Percentiles rank a stretch among this genome's conserved stretches.
Evolutionary conservation across 2,888 invertebrate genomes (phyloP).

Genomic region (Gasteruption jaculator): DNA sequence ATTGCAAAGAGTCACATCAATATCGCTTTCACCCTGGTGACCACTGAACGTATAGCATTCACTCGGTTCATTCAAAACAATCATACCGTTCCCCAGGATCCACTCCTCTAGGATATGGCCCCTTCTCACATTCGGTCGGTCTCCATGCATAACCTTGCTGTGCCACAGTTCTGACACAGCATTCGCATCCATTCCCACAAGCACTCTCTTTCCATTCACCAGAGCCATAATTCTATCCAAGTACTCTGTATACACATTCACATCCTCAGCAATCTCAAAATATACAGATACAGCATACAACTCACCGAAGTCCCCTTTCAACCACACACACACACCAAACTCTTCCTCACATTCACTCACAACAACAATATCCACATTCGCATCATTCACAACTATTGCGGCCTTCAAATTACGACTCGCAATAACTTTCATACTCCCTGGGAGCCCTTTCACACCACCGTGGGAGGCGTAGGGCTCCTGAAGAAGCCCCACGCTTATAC

Average conservation of each 20-base stretch:
- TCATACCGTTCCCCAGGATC: conserved; percentile 4
- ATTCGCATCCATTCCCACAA: conserved; percentile 25
- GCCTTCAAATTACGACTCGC: conserved; percentile 12
- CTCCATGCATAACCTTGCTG: no score
- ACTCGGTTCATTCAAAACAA: conserved; percentile 14
- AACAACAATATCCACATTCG: not conserved
- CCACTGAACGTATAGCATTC: conserved; percentile 17
- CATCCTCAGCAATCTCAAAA: no score
- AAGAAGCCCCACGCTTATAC: conserved; percentile 6
- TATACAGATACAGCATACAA: conserved; percentile 17
- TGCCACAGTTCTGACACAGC: conserved; percentile 20
- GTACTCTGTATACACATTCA: conserved; percentile 12
- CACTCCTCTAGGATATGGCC: conserved; percentile 8
- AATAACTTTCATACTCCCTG: not conserved
- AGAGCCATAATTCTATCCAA: conserved; percentile 3
- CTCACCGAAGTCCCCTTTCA: conserved; percentile 12
- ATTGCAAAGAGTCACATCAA: no score
- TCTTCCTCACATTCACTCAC: not conserved
- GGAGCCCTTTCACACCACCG: conserved; percentile 4
- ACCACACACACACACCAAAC: conserved; percentile 15
- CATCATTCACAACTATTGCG: conserved; percentile 5
- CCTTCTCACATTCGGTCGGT: not conserved
- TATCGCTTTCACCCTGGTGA: no score
- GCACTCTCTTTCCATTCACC: not conserved
- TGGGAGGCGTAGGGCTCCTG: conserved; percentile 12